Conservation (phyloP, 2,797 vertebrate genomes). For the Knipowitschia caucasica region DNA sequence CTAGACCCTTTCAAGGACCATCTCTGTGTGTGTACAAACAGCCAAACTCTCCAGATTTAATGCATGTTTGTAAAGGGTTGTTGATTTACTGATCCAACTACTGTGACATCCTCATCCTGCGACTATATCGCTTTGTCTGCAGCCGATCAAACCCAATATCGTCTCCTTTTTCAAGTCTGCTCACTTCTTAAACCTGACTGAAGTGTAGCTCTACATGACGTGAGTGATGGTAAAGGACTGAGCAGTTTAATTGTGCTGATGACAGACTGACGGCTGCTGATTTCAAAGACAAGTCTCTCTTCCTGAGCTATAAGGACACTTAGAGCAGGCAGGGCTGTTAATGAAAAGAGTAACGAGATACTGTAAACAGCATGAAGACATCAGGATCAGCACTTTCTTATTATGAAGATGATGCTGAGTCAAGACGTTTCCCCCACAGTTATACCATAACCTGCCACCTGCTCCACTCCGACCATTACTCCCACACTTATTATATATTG, state of each 20-base stretch:
- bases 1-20: too few species aligned
- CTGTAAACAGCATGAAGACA: conserved; percentile 7
- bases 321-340: background rate
- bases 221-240: background rate
- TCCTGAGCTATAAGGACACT: background rate
- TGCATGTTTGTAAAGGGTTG: too few species aligned
- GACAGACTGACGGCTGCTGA: background rate
- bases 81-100: too few species aligned
- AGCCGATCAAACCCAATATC: conserved; percentile 9
- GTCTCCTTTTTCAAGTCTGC: background rate
- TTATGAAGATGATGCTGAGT: conserved; percentile 3
- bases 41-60: too few species aligned
- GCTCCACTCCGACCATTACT: background rate
- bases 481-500: background rate
- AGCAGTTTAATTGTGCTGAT: conserved; percentile 4
- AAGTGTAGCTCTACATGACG: conserved; percentile 7
- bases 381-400: background rate
- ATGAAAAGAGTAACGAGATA: conserved; percentile 9
- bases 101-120: too few species aligned
- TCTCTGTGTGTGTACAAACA: too few species aligned
- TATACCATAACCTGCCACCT: background rate
- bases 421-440: background rate
- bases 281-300: background rate
- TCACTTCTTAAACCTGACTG: background rate
- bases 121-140: conserved; percentile 4